Percentiles rank a stretch among this genome's conserved stretches.
These are phyloP conservation scores for Tragelaphus scriptus DNA, from an alignment of 2,113 vertebrate genomes.

Conservation along the genomic window DNA sequence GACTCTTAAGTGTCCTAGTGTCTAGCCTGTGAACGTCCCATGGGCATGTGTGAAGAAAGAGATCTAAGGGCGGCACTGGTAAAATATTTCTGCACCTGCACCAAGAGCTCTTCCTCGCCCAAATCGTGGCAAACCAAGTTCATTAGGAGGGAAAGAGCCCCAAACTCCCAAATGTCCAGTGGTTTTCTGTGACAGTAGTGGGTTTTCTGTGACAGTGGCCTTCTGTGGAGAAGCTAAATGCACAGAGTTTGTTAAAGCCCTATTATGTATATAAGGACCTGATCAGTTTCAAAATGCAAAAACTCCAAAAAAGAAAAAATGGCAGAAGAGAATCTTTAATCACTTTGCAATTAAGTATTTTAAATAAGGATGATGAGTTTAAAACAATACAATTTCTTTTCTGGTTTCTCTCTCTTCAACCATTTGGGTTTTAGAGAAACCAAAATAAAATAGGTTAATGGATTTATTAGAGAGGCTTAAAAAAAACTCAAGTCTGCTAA, in stretches of 20 bases:
- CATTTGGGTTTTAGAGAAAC: conserved; percentile 58
- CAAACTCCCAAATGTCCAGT: neutral
- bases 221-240: neutral
- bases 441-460: conserved; percentile 12
- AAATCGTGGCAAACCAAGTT: neutral
- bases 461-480: neutral
- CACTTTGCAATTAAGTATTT: conserved; percentile 3
- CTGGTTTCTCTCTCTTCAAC: neutral
- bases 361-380: neutral
- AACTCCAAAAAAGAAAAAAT: neutral
- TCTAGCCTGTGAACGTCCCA: neutral
- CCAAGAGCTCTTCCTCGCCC: neutral
- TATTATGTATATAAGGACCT: neutral
- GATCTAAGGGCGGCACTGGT: neutral
- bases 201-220: neutral
- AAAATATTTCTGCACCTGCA: neutral
- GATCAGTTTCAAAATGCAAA: conserved; percentile 8
- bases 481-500: conserved; percentile 29
- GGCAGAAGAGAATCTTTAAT: neutral
- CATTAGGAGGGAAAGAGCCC: neutral
- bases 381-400: neutral
- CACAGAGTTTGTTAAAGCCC: neutral
- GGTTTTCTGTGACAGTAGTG: neutral
- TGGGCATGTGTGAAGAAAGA: neutral
- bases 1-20: neutral